phyloP scores from a whole-genome alignment of 1,140 invertebrate species.

The Teleopsis dalmanni region DNA sequence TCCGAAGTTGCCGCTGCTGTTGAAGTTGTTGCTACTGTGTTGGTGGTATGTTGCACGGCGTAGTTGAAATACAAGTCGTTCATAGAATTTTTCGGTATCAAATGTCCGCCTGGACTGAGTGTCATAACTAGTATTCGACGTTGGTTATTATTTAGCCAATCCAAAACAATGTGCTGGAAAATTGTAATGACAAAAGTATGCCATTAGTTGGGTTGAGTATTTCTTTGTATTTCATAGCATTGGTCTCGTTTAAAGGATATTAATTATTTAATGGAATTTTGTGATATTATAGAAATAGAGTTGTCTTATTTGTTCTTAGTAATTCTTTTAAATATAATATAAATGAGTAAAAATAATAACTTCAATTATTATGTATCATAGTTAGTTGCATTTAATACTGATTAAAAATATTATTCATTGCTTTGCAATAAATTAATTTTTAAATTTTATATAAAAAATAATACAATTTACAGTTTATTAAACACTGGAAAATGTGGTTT shows the following conservation, averaged over 20 bases:
- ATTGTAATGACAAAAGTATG: conserved; percentile 3
- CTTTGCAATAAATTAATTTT: too few species aligned
- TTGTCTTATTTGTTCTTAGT: too few species aligned
- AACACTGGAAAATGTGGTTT: background rate
- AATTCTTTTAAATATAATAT: too few species aligned
- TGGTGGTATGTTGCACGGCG: conserved; percentile 11
- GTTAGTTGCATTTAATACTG: too few species aligned
- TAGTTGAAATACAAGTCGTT: conserved; percentile 32
- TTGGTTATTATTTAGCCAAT: conserved; percentile 50
- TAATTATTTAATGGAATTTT: too few species aligned
- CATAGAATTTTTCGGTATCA: conserved; percentile 37
- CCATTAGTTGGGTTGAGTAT: background rate
- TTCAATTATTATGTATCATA: too few species aligned
- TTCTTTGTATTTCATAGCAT: too few species aligned
- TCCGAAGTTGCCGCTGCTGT: background rate
- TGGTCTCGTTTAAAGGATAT: too few species aligned
- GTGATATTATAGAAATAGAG: too few species aligned
- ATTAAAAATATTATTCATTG: too few species aligned
- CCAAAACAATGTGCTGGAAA: conserved; percentile 45
- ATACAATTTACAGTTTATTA: background rate
- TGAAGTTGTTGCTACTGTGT: background rate
- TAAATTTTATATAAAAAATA: conserved; percentile 1
- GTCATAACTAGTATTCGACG: conserved; percentile 51
- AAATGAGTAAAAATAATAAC: too few species aligned
- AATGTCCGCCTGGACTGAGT: conserved; percentile 44